These are phyloP conservation scores for Sphaeramia orbicularis DNA, from an alignment of 2,797 vertebrate genomes.

Conservation along the genomic window DNA sequence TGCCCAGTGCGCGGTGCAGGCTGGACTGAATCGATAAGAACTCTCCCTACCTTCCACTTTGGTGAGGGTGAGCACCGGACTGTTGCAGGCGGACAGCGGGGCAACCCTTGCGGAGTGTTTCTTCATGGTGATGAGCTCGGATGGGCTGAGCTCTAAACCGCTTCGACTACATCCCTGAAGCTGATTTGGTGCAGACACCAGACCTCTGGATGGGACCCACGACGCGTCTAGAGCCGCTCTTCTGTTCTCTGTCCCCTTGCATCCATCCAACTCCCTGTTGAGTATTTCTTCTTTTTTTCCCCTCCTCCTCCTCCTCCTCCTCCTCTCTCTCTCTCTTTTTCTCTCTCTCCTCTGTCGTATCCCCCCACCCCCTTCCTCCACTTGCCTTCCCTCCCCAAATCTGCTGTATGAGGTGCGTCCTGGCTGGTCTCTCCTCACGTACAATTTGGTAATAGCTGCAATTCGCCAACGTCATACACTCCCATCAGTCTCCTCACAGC, in stretches of 20 bases:
- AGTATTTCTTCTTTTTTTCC: constrained; percentile 44
- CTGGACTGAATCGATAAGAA: constrained; percentile 2
- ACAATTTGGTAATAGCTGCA: constrained; percentile 78
- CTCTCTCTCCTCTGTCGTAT: constrained; percentile 17
- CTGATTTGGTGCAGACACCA: constrained; percentile 81
- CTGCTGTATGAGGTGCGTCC: constrained; percentile 73
- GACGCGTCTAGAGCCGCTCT: constrained; percentile 55
- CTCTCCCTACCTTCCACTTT: constrained; percentile 94
- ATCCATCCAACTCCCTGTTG: constrained; percentile 42
- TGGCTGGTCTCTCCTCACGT: constrained; percentile 62
- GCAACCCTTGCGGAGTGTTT: constrained; percentile 97
- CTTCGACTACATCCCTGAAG: constrained; percentile 93
- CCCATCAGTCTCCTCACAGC: constrained; percentile 24
- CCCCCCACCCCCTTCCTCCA: constrained; percentile 50
- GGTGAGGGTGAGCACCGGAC: constrained; percentile 96
- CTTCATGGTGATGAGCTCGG: constrained; percentile 93
- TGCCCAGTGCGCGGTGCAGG: too few species aligned
- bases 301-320: constrained; percentile 62
- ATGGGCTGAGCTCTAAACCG: constrained; percentile 87
- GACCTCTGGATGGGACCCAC: constrained; percentile 70
- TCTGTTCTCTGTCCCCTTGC: constrained; percentile 57
- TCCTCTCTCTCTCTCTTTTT: constrained; percentile 14
- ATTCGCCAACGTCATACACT: constrained; percentile 77
- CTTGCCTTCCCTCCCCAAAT: constrained; percentile 65
- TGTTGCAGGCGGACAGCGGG: constrained; percentile 97